These are phyloP conservation scores for Gymnodraco acuticeps DNA, from an alignment of 2,797 vertebrate species.

Conservation along the genomic window DNA sequence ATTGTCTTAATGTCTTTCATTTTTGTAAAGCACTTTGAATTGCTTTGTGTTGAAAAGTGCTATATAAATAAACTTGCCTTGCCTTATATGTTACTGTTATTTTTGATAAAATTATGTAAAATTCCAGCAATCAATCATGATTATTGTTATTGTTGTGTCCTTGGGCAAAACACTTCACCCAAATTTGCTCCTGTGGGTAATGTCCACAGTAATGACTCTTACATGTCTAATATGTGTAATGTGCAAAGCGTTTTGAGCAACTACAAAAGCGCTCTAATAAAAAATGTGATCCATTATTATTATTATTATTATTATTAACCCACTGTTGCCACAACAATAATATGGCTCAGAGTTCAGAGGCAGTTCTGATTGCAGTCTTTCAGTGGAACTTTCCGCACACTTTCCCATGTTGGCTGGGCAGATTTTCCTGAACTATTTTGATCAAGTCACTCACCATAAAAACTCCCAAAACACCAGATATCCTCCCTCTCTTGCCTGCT, in stretches of 20 bases:
- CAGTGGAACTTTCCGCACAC: conserved; percentile 5
- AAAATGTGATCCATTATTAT: too few relatives aligned
- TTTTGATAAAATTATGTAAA: neutral
- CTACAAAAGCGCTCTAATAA: too few relatives aligned
- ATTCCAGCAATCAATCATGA: neutral
- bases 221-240: too few relatives aligned
- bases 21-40: too few relatives aligned
- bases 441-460: neutral
- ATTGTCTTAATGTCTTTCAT: too few relatives aligned
- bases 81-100: too few relatives aligned
- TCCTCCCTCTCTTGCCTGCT: neutral
- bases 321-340: neutral
- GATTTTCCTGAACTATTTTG: neutral
- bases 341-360: conserved; percentile 8
- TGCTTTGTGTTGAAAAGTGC: too few relatives aligned
- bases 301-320: neutral
- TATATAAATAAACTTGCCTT: too few relatives aligned
- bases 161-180: too few relatives aligned
- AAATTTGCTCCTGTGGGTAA: too few relatives aligned
- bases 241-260: too few relatives aligned
- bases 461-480: neutral
- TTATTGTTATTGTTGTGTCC: neutral
- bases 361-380: neutral
- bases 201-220: too few relatives aligned
- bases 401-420: neutral